A percentile compares a stretch with the other conserved stretches of the same genome.
phyloP scores from a whole-genome alignment of 2,888 invertebrate species.

The Scrobipalpa atriplicella region DNA sequence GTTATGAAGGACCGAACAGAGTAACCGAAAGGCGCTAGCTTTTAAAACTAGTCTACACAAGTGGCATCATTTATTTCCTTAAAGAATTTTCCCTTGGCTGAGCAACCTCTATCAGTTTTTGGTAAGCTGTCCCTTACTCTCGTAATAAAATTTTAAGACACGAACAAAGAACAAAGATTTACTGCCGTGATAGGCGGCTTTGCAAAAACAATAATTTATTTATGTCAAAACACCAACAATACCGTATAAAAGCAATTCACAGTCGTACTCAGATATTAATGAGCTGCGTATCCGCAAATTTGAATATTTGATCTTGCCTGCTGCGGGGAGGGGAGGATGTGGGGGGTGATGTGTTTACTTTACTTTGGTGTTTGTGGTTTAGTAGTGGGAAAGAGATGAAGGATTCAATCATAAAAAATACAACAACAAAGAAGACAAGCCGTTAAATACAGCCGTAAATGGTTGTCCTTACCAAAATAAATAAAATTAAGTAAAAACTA shows the following conservation, averaged over 20 bases:
- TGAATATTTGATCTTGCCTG: conserved; percentile 53
- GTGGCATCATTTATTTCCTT: no score
- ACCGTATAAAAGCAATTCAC: neutral
- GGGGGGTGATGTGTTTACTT: neutral
- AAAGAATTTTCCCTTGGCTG: no score
- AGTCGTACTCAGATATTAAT: conserved; percentile 49
- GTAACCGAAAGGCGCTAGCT: no score
- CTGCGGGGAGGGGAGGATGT: conserved; percentile 21
- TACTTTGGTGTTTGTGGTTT: neutral
- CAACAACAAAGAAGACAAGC: no score
- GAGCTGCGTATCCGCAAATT: conserved; percentile 48
- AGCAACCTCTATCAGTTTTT: no score
- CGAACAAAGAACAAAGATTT: no score
- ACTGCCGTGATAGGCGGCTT: no score
- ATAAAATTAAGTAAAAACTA: no score
- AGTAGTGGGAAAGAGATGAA: neutral
- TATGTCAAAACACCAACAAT: neutral
- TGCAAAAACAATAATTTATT: neutral
- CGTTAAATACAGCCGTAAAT: no score
- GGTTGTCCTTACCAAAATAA: no score
- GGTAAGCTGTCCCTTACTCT: no score
- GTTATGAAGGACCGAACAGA: neutral
- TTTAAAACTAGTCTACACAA: neutral
- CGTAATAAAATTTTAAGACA: no score
- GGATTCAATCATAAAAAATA: neutral